Conservation (phyloP, 2,113 vertebrate species). For the Corythaixoides concolor region DNA sequence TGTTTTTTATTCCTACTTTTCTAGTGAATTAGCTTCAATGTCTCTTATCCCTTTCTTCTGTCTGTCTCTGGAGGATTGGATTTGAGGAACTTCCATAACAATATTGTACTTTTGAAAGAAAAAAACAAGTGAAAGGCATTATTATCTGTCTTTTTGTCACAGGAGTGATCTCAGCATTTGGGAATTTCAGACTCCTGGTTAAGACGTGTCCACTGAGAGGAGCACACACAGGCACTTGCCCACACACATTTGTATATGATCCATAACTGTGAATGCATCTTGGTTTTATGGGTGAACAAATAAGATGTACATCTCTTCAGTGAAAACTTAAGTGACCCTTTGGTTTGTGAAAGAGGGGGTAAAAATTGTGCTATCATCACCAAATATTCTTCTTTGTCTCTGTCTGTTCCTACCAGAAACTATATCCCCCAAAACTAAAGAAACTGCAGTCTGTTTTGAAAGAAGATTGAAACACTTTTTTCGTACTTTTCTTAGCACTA, state of each 20-base stretch:
- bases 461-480: not conserved
- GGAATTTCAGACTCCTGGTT: not conserved
- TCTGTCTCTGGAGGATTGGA: not conserved
- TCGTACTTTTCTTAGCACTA: not conserved
- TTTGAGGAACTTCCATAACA: not conserved
- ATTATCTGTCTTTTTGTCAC: not conserved
- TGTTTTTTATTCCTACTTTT: not conserved
- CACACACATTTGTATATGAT: not conserved
- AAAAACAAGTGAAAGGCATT: not conserved
- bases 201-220: not conserved
- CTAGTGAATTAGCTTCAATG: not conserved
- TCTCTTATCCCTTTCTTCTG: not conserved
- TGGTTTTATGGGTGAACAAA: not conserved
- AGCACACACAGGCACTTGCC: accelerated
- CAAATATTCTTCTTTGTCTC: not conserved
- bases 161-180: not conserved
- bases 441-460: not conserved
- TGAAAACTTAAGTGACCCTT: not conserved
- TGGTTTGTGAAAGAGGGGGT: not conserved
- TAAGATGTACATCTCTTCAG: not conserved
- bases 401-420: not conserved
- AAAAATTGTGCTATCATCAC: not conserved
- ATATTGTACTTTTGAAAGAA: not conserved
- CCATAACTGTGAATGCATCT: not conserved
- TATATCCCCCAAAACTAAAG: not conserved